A percentile compares a stretch with the other conserved stretches of the same genome.
phyloP scores from a whole-genome alignment of 2,113 vertebrate species.

The Tretioscincus oriximinensis region DNA sequence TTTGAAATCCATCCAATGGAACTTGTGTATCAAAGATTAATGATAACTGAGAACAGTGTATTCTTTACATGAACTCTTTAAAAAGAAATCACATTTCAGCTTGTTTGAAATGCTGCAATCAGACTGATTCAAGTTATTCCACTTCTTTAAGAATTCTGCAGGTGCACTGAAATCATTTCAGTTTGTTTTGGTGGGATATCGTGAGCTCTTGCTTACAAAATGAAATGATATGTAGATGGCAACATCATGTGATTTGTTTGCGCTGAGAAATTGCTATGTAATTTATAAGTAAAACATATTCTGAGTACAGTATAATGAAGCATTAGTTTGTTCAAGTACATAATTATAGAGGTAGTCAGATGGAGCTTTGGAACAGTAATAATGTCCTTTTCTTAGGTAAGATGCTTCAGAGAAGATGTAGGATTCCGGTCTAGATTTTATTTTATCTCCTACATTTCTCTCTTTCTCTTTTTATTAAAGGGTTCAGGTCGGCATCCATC shows the following conservation, averaged over 20 bases:
- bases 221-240: neutral
- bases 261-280: neutral
- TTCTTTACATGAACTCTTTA: neutral
- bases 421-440: neutral
- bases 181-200: neutral
- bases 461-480: no score
- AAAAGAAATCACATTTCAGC: neutral
- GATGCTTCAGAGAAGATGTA: neutral
- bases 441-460: no score
- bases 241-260: constrained; percentile 15
- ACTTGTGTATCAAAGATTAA: neutral
- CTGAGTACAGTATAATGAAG: neutral
- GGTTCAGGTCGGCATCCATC: no score
- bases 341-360: neutral
- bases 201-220: neutral
- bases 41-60: neutral
- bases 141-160: neutral
- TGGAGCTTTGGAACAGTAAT: neutral
- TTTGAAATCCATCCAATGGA: neutral
- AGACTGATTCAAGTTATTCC: neutral
- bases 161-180: neutral
- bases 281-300: neutral
- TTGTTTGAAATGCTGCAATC: neutral
- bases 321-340: neutral
- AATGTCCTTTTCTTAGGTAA: neutral